Percentiles rank a stretch among this genome's conserved stretches.
Evolutionary conservation across 1,140 invertebrate genomes (phyloP).

Genomic region (Pantala flavescens): DNA sequence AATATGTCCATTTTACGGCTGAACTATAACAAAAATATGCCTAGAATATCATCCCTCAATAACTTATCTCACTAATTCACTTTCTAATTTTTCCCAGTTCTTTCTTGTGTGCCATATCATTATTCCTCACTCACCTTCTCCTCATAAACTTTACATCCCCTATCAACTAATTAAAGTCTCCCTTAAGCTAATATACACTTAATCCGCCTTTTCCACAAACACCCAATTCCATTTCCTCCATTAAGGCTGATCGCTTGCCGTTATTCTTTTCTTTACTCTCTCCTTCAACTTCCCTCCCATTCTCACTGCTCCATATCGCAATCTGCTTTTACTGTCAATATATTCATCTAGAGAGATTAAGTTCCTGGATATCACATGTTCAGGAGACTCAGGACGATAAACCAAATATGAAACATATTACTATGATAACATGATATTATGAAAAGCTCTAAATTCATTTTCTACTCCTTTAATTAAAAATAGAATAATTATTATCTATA

Average conservation of each 20-base stretch:
- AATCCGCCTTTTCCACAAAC: background rate
- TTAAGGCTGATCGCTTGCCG: too few species aligned
- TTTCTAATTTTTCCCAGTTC: background rate
- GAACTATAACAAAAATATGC: too few species aligned
- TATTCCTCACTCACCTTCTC: background rate
- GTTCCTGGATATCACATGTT: too few species aligned
- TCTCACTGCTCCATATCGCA: background rate
- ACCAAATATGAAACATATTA: too few species aligned
- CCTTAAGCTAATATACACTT: background rate
- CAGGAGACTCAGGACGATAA: too few species aligned
- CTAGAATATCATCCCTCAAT: background rate
- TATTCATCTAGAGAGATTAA: too few species aligned
- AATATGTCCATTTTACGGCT: too few species aligned
- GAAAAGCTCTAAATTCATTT: too few species aligned
- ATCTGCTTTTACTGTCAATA: too few species aligned
- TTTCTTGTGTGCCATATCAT: background rate
- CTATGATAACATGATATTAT: too few species aligned
- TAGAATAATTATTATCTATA: too few species aligned
- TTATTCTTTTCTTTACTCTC: background rate
- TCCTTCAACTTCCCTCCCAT: background rate
- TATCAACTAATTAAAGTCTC: background rate
- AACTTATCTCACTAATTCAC: background rate
- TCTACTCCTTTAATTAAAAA: too few species aligned
- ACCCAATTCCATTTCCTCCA: background rate
- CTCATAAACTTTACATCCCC: conserved; percentile 1